phyloP scores from a whole-genome alignment of 1,140 invertebrate species.

The Streblospio benedicti region DNA sequence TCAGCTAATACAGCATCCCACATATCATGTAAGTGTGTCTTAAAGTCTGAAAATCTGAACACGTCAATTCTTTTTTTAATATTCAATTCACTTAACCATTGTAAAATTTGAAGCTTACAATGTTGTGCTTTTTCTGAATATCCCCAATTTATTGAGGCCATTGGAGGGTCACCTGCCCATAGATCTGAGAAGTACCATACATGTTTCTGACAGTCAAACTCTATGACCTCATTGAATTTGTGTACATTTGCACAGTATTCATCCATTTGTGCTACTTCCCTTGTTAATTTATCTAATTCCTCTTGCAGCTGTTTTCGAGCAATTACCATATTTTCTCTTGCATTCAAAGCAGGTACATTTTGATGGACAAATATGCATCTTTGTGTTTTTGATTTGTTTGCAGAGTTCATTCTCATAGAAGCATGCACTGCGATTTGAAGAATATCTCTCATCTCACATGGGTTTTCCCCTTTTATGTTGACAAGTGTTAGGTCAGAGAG shows the following conservation, averaged over 20 bases:
- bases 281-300: not conserved
- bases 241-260: not conserved
- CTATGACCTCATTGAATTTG: not conserved
- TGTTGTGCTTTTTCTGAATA: not conserved
- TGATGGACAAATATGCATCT: constrained; percentile 6
- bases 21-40: not conserved
- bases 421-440: constrained; percentile 11
- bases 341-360: not conserved
- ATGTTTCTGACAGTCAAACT: not conserved
- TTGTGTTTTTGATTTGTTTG: not conserved
- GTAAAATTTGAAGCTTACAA: not conserved
- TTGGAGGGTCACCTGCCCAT: not conserved
- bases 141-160: not conserved
- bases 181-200: not conserved
- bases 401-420: not conserved
- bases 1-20: not conserved
- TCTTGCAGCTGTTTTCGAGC: not conserved
- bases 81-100: not conserved
- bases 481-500: constrained; percentile 8
- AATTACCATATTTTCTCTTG: not conserved
- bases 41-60: not conserved
- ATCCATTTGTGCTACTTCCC: not conserved
- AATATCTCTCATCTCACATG: constrained; percentile 9
- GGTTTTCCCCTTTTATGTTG: constrained; percentile 9
- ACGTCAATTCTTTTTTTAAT: too few relatives aligned